Evolutionary conservation across 2,797 vertebrate genomes (phyloP).

Genomic region (Podarcis siculus): DNA sequence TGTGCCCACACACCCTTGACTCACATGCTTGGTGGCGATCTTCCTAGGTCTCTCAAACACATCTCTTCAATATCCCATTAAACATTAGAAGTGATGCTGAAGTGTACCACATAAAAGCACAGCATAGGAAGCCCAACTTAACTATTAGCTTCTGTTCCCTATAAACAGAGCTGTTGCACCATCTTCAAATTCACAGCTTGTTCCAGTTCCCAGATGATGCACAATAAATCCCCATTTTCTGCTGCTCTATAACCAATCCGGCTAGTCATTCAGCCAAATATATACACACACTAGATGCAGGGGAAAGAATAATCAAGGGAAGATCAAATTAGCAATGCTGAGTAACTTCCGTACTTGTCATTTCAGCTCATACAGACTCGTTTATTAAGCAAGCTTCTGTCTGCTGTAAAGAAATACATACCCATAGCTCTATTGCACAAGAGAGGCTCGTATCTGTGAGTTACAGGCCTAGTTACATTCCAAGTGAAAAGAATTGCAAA

Average conservation of each 20-base stretch:
- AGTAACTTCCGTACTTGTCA: neutral
- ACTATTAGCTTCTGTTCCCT: neutral
- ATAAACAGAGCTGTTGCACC: constrained; percentile 6
- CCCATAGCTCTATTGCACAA: neutral
- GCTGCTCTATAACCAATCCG: neutral
- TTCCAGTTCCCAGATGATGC: constrained; percentile 11
- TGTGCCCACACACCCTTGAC: neutral
- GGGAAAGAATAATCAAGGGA: neutral
- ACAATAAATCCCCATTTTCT: constrained; percentile 21
- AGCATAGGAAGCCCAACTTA: neutral
- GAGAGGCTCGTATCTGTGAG: neutral
- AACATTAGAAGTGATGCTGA: constrained; percentile 3
- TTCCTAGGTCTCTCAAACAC: constrained; percentile 18
- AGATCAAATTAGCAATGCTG: neutral
- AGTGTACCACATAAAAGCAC: neutral
- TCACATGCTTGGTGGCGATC: neutral
- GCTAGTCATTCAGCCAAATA: constrained; percentile 24
- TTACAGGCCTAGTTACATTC: accelerated
- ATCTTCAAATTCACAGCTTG: neutral
- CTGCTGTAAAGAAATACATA: neutral
- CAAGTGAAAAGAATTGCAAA: constrained; percentile 13
- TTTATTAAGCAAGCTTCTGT: accelerated
- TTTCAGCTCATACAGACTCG: neutral
- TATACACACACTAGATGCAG: accelerated
- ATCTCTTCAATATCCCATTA: neutral